Evolutionary conservation across 2,888 invertebrate species (phyloP), one percentile per base, ranked within the genome.

Genomic region (Latrodectus hesperus): DNA sequence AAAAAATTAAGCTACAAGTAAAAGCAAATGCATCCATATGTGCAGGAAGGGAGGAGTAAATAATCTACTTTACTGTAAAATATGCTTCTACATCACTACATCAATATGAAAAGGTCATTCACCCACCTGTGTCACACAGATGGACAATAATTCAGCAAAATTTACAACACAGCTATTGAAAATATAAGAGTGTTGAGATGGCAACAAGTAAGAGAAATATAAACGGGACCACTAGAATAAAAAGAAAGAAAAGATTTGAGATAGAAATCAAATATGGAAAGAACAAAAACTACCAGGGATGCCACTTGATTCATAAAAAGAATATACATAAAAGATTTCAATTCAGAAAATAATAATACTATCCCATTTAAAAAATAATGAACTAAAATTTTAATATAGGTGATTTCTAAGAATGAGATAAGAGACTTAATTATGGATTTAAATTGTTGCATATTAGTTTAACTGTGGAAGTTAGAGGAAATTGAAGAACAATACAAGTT

Each of bases 111-210:
- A 88, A 76, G 71, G 22, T 70, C 70, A 76, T 51, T 70, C 64
- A 87, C 87, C 94, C 96, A 93, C 94, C 94, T 91, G 95, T 89
- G 93, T 92, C 92, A 83, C 91, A 93, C 76, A 94, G 93, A 91
- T 96, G 96, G 91, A 88, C 88, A 88, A 74, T 83, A 88, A 88
- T 75, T 88, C 88, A 51, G 88, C 83, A 71, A 73, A 88, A 88
- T 88, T 88, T 88, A 88, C 78, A 71, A 88, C 74, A 74, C 78
- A 79, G 88, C 83, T 88, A 88, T 88, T 88, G 70, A 88, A 82
- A 88, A 88, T 72, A 88, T 83, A 88, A 83, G 88, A 88, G 68
- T 81, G 75, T 55, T 77, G 88, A 88, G 88, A 88, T 75, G 88
- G 88, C 88, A 88, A 88, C 88, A 88, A 88, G 88, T 88, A 88